Percentiles rank a stretch among this genome's conserved stretches.
Conservation (phyloP, 2,113 vertebrate genomes). For the Saguinus imperator region DNA sequence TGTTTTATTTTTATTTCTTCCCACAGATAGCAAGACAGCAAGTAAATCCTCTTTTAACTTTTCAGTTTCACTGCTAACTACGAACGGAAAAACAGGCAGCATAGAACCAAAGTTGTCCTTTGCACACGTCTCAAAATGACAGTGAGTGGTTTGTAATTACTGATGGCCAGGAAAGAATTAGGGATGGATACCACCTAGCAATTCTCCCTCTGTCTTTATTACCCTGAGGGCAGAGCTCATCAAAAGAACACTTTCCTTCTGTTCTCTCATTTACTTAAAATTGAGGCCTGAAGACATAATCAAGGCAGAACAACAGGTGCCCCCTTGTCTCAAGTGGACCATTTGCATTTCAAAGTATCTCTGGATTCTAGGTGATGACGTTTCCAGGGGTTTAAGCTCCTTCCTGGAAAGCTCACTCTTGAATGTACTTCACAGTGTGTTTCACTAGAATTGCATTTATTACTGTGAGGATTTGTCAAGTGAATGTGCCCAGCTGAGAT, state of each 20-base stretch:
- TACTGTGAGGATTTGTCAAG: constrained; percentile 58
- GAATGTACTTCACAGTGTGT: constrained; percentile 63
- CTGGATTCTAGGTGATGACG: constrained; percentile 52
- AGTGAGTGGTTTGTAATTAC: neutral
- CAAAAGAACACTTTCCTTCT: constrained; percentile 39
- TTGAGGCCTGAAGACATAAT: constrained; percentile 56
- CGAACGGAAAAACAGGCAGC: neutral
- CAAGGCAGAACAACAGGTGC: constrained; percentile 63
- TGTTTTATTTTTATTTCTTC: neutral
- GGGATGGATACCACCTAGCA: neutral
- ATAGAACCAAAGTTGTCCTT: neutral
- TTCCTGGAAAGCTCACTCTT: constrained; percentile 59
- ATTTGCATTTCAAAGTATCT: constrained; percentile 70
- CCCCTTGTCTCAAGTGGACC: constrained; percentile 57
- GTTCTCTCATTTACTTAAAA: constrained; percentile 42
- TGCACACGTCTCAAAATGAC: neutral
- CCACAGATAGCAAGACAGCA: neutral
- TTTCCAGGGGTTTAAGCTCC: constrained; percentile 38
- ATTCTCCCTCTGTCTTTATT: neutral
- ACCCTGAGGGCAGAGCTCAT: constrained; percentile 5
- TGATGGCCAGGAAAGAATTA: neutral
- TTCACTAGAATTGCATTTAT: constrained; percentile 65
- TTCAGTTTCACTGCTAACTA: neutral
- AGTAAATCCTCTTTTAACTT: neutral
- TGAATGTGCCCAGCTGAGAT: constrained; percentile 66